Conservation (phyloP, 1,140 invertebrate species). For the Polypedilum pembai region DNA sequence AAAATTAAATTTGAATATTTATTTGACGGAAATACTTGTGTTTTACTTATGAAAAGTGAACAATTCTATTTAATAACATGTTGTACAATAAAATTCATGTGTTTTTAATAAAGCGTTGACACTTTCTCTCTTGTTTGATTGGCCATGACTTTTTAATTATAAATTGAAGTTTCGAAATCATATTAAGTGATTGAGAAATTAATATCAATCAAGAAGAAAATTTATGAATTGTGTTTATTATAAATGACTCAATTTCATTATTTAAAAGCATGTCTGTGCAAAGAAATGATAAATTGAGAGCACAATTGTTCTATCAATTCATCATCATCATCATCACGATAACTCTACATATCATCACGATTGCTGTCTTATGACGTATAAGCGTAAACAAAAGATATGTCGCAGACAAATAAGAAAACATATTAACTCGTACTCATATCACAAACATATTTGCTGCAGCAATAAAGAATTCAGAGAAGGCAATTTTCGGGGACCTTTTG, state of each 20-base stretch:
- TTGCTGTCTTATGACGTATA: background rate
- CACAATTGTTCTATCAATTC: conserved; percentile 2
- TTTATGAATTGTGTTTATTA: background rate
- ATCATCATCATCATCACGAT: background rate
- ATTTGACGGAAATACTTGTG: no score
- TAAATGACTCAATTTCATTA: no score
- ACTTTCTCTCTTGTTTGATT: no score
- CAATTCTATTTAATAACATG: no score
- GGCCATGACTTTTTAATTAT: no score
- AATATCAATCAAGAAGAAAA: background rate
- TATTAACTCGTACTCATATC: conserved; percentile 5
- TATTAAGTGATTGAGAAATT: no score
- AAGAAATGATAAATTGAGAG: conserved; percentile 5
- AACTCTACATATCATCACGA: background rate
- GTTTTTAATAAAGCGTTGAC: no score
- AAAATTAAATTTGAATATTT: no score
- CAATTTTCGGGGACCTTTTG: conserved; percentile 10
- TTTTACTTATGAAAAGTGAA: no score
- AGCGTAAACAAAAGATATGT: conserved; percentile 13
- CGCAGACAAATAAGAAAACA: background rate
- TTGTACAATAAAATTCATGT: no score
- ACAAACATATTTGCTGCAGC: conserved; percentile 6
- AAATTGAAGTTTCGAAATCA: no score
- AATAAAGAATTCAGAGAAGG: conserved; percentile 1
- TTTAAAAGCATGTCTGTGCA: background rate